phyloP scores from a whole-genome alignment of 2,888 invertebrate genomes.

The Oxyteleia sp. region DNA sequence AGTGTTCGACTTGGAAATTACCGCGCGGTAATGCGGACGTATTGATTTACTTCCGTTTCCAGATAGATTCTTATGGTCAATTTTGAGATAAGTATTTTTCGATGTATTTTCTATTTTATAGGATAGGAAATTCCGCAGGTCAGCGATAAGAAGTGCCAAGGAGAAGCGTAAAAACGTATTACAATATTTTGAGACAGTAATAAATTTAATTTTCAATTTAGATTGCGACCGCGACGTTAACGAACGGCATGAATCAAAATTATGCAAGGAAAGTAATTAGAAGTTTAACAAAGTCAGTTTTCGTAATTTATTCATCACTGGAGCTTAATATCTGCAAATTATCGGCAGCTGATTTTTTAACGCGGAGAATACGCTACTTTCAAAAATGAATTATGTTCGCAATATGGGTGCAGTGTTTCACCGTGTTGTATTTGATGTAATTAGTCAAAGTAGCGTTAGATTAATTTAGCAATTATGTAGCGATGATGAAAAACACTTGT shows the following conservation, averaged over 20 bases:
- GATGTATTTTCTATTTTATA: constrained; percentile 45
- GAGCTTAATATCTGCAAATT: neutral
- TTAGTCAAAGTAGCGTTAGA: too few relatives aligned
- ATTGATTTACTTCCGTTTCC: constrained; percentile 39
- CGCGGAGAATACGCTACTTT: too few relatives aligned
- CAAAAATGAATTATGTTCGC: too few relatives aligned
- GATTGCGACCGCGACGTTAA: neutral
- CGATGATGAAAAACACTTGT: too few relatives aligned
- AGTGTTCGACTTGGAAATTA: too few relatives aligned
- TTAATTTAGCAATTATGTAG: too few relatives aligned
- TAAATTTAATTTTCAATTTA: constrained; percentile 47
- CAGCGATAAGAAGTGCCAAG: constrained; percentile 10
- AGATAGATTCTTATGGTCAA: constrained; percentile 35
- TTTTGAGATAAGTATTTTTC: constrained; percentile 55
- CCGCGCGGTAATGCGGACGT: constrained; percentile 20
- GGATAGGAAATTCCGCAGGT: constrained; percentile 23
- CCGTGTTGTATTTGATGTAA: too few relatives aligned
- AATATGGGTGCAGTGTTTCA: too few relatives aligned
- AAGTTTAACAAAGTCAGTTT: neutral
- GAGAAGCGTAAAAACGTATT: constrained; percentile 23
- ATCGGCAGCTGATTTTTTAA: too few relatives aligned
- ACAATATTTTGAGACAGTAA: constrained; percentile 4
- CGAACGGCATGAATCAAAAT: neutral
- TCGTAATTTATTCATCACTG: neutral
- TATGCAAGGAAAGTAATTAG: neutral